A percentile compares a stretch with the other conserved stretches of the same genome.
phyloP scores from a whole-genome alignment of 2,113 vertebrate species.

The Ameiurus melas region DNA sequence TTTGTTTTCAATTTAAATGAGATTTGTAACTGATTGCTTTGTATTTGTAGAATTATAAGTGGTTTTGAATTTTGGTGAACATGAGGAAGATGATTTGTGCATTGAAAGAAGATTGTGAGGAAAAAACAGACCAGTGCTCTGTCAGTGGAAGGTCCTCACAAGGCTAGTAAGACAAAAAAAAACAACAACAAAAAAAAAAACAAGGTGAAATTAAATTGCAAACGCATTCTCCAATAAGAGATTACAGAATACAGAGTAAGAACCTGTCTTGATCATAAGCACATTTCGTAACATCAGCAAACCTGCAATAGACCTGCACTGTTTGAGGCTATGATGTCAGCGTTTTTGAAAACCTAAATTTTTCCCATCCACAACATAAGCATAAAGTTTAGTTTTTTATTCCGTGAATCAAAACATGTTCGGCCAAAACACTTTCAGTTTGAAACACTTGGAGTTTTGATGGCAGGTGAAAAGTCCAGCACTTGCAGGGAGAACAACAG shows the following conservation, averaged over 20 bases:
- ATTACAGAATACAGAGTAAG: no score
- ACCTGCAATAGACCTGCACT: neutral
- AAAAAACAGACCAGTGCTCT: neutral
- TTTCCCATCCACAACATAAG: neutral
- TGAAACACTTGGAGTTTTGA: neutral
- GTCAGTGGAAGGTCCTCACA: no score
- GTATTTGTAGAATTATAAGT: neutral
- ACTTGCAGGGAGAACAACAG: conserved; percentile 59
- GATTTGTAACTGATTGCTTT: neutral
- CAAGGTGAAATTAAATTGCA: no score
- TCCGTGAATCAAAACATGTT: neutral
- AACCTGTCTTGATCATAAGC: neutral
- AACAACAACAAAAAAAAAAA: no score
- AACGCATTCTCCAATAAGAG: no score
- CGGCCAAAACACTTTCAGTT: neutral
- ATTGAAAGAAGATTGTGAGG: neutral
- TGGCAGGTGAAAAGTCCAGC: neutral
- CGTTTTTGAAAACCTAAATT: no score
- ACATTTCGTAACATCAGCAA: neutral
- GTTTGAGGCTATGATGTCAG: neutral
- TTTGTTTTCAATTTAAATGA: neutral
- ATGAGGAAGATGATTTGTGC: neutral
- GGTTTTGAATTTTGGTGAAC: neutral
- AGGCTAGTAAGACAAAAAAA: no score
- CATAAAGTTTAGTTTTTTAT: neutral